phyloP scores from a whole-genome alignment of 2,888 invertebrate genomes.

The Drosophila emarginata region DNA sequence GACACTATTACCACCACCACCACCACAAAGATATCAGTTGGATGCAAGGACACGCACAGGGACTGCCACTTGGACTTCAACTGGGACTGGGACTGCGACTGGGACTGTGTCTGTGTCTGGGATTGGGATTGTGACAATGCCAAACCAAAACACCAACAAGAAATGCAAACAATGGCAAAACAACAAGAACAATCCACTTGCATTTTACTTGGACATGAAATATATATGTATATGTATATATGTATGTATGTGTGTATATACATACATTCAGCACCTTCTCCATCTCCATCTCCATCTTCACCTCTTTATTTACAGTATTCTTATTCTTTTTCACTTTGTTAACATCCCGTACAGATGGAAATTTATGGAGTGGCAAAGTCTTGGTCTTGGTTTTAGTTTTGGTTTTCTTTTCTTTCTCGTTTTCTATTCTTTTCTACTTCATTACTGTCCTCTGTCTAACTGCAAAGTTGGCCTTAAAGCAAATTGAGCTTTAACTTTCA shows the following conservation, averaged over 20 bases:
- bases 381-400: not conserved
- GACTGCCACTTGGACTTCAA: slow-evolving; percentile 10
- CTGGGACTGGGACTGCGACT: not conserved
- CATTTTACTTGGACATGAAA: slow-evolving; percentile 29
- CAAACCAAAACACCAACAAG: slow-evolving; percentile 32
- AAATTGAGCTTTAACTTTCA: too few species aligned
- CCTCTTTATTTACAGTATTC: not conserved
- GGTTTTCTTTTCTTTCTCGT: not conserved
- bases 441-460: slow-evolving; percentile 1
- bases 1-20: too few species aligned
- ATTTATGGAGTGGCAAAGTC: slow-evolving; percentile 45
- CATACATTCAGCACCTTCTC: not conserved
- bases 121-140: slow-evolving; percentile 46
- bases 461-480: slow-evolving; percentile 23
- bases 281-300: not conserved
- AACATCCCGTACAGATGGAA: slow-evolving; percentile 30
- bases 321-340: not conserved
- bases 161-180: slow-evolving; percentile 39
- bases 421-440: slow-evolving; percentile 1
- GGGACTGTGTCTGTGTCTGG: not conserved
- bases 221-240: slow-evolving; percentile 31
- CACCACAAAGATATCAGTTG: not conserved
- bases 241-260: slow-evolving; percentile 29
- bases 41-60: slow-evolving; percentile 24
- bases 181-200: slow-evolving; percentile 18